A percentile compares a stretch with the other conserved stretches of the same genome.
Evolutionary conservation across 2,113 vertebrate species (phyloP).

Genomic region (Cyphomyrus plagiostoma): DNA sequence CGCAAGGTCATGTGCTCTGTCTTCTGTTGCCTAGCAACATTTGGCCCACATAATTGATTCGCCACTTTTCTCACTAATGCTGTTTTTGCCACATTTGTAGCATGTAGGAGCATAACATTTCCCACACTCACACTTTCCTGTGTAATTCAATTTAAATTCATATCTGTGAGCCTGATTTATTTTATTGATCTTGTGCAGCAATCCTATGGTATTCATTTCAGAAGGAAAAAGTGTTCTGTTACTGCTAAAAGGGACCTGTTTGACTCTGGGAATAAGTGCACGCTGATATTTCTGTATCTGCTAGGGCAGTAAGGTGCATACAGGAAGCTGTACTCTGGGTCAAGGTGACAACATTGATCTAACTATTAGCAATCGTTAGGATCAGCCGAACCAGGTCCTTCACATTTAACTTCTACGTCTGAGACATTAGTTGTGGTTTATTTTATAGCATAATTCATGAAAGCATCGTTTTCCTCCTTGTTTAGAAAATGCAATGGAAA

Average conservation of each 20-base stretch:
- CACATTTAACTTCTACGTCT: background rate
- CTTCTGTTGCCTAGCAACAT: constrained; percentile 21
- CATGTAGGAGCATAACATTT: background rate
- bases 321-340: background rate
- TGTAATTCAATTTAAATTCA: background rate
- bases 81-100: constrained; percentile 6
- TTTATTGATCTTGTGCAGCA: background rate
- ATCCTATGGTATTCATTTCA: background rate
- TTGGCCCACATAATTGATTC: constrained; percentile 14
- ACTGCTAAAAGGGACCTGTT: background rate
- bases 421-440: background rate
- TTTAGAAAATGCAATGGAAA: background rate
- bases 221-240: background rate
- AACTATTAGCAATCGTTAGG: background rate
- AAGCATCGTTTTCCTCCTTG: background rate
- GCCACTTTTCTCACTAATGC: background rate
- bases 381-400: background rate
- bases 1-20: constrained; percentile 7
- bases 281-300: background rate
- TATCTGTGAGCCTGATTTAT: background rate
- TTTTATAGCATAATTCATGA: background rate
- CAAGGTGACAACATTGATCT: background rate
- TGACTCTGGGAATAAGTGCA: background rate
- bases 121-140: background rate
- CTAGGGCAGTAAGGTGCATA: background rate